Base-by-base conservation (phyloP, 1,140 invertebrate genomes). In the Drosophila virilis region DNA sequence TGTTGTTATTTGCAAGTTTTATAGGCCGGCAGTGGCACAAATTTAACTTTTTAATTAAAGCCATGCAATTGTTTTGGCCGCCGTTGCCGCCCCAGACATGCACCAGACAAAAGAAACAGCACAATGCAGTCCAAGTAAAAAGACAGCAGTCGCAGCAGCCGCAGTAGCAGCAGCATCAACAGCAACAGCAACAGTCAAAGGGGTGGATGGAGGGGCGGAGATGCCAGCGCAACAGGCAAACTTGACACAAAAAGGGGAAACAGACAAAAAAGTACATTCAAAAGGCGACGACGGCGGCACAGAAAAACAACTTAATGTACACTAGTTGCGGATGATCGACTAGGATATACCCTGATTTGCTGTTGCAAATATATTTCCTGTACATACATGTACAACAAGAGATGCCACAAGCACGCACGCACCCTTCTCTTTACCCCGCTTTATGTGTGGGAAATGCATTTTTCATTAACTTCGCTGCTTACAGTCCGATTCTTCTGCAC, bases 41-140 rank as follows among this genome's bases (percentile, higher is more conserved):
- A 85, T 81, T 86, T 78, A 85, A 85, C 81, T 85, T 85, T 85
- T 86, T 85, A 85, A 85, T 85, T 85, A 85, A 85, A 79, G 78
- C 70, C 59, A 68, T 46, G 67, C 78, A 85, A 78, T 85, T 84
- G 81, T 85, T 85, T 57, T 57, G 45, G 17, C 13, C 33, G 13
- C 8, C 35, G 32, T 57, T 69, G 65, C 58, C 51, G 46, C 58
- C 22, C 65, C 71, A 65, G 66, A 74, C 66, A 75, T 55, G 61
- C 68, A 60, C 35, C 48, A 68, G 62, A 82, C 71, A 72, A 76
- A 65, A 51, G 54, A 57, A 35, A 52, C 46, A 67, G n/a, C 43
- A 74, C 72, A 74, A 74, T 70, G 67, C 54, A 58, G 42, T 33
- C 17, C 42, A 52, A 59, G 13, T 59, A 45, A 46, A 51, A 50